A percentile compares a stretch with the other conserved stretches of the same genome.
phyloP scores from a whole-genome alignment of 1,140 invertebrate genomes.

The Onthophagus taurus region DNA sequence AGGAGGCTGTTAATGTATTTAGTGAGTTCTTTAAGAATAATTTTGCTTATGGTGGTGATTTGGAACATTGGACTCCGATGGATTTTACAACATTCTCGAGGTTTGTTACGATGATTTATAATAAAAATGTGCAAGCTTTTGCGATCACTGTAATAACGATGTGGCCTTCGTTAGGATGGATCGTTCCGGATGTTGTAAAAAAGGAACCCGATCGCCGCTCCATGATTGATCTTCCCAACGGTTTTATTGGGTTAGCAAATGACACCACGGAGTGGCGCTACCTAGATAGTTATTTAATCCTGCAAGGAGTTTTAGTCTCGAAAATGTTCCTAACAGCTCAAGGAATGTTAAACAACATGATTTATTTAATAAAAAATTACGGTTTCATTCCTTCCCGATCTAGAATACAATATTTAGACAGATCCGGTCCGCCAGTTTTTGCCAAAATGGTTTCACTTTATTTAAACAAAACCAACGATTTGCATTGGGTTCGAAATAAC shows the following conservation, averaged over 20 bases:
- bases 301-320: conserved; percentile 64
- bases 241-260: conserved; percentile 80
- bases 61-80: conserved; percentile 48
- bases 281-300: conserved; percentile 85
- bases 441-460: conserved; percentile 74
- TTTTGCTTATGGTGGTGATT: no score
- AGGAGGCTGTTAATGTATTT: no score
- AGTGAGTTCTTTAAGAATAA: no score
- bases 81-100: conserved; percentile 57
- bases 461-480: conserved; percentile 55
- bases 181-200: conserved; percentile 52
- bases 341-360: conserved; percentile 70
- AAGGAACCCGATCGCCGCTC: conserved; percentile 54
- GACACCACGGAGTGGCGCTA: conserved; percentile 81
- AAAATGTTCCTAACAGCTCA: conserved; percentile 64
- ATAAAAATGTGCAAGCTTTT: conserved; percentile 50
- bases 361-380: conserved; percentile 52
- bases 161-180: conserved; percentile 65
- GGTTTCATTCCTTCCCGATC: conserved; percentile 71
- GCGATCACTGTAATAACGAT: conserved; percentile 49
- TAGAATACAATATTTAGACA: conserved; percentile 61
- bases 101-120: conserved; percentile 51
- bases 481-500: conserved; percentile 48
- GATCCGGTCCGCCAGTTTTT: conserved; percentile 70
- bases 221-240: conserved; percentile 66